Evolutionary conservation across 2,797 vertebrate genomes (phyloP), one percentile per base, ranked within the genome.

Genomic region (Melanotaenia parkinsoni): DNA sequence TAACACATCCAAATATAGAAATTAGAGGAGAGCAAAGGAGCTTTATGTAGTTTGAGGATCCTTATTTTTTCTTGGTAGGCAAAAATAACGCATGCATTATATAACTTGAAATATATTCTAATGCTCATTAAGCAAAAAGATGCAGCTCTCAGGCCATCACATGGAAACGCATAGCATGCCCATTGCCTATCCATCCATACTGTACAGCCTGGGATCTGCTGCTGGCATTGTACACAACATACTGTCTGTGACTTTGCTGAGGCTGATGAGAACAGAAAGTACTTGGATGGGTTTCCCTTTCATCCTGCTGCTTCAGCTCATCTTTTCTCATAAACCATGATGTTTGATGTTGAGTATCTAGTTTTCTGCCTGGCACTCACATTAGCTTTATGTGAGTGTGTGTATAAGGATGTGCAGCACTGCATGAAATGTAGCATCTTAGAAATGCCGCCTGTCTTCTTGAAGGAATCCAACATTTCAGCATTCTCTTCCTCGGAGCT

Each of bases 271-370:
- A 70, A 87, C 79, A 81, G 72, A 70, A 38, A 70, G 72, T 51
- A 76, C 84, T 87, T 71, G 82, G 84, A 86, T 14, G 70, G 77
- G 66, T 74, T 85, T 85, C 83, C 76, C 79, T 80, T 88, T 79
- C 67, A 70, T 72, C 66, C 64, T 74, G 67, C 83, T 84, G 81
- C 83, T 85, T 77, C 73, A 57, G 74, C 67, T 74, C 35, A 0
- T 72, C 81, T 87, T 84, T 87, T 65, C 86, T 83, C 37, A 0
- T 62, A 4, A 74, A 84, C 81, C 67, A 85, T 60, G 66, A 81
- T 76, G 62, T 50, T 45, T 30, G n/a, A 71, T 63, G 53, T 73
- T 20, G 58, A 50, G 30, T 51, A 51, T 61, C 65, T 53, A 37
- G 60, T 61, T 63, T 35, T 67, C 59, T 57, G 66, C 53, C 32